Evolutionary conservation across 2,888 invertebrate genomes (phyloP), one percentile per base, ranked within the genome.

Genomic region (Resseliella maxima): DNA sequence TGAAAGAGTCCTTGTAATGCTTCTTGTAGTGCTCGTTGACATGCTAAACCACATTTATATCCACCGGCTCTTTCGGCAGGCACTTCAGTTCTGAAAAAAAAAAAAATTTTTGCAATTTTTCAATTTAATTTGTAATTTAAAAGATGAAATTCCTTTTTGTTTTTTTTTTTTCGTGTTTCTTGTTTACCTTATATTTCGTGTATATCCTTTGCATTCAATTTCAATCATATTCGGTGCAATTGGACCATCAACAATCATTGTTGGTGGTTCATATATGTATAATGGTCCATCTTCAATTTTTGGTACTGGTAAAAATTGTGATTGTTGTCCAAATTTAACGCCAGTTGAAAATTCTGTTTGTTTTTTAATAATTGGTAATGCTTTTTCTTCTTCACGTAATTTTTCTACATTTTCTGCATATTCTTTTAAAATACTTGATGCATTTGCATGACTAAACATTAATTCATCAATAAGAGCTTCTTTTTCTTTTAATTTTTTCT

Each of bases 381-480:
- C 89, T 85, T 91, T 91, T 38, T 90, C 89, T 88, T 95, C 94
- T 88, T 94, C 94, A 88, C 94, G 94, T 86, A 92, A 93, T 88
- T 95, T 94, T 88, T 95, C 94, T 27, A 92, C 93, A 87, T 93
- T 94, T 86, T 94, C 93, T 0, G 95, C 94, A 91, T 97, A 97
- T 18, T 95, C 95, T 88, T 94, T 95, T 0, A 98, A 92, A 88
- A 98, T 98, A 88, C 95, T 95, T 88, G 95, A 95, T 0, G 98
- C 98, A 90, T 98, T 95, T 15, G 95, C 95, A 88, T 96, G 96
- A 0, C 98, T 97, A 90, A 96, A 96, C 95, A 98, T 98, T 54
- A 99, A 92, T 90, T 99, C 98, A 91, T 99, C 98, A 87, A 99
- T 98, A 6, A 99, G 92, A 0, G 97, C 97, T 90, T 98, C 97